phyloP scores from a whole-genome alignment of 1,140 invertebrate species.

The Solen grandis region DNA sequence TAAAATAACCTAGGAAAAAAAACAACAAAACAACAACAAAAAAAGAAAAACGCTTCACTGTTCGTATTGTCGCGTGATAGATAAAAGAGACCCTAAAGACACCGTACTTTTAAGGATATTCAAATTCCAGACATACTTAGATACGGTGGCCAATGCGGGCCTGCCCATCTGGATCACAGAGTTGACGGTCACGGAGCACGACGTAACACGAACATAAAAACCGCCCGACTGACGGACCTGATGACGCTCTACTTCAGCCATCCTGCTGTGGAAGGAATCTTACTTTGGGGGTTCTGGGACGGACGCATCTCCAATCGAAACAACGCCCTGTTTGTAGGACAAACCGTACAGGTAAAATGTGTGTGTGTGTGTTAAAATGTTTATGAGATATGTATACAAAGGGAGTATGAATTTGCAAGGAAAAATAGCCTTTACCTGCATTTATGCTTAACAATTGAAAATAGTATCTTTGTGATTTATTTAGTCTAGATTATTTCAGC shows the following conservation, averaged over 20 bases:
- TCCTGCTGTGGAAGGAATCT: slow-evolving; percentile 63
- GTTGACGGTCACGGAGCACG: slow-evolving; percentile 54
- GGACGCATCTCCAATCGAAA: slow-evolving; percentile 19
- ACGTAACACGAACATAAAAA: slow-evolving; percentile 63
- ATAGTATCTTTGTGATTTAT: background rate
- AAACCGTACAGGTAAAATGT: slow-evolving; percentile 11
- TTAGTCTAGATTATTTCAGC: background rate
- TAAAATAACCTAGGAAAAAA: too few relatives aligned
- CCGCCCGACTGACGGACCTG: too few relatives aligned
- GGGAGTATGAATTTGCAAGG: background rate
- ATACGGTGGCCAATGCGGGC: slow-evolving; percentile 64
- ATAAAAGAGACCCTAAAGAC: too few relatives aligned
- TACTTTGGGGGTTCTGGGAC: slow-evolving; percentile 73
- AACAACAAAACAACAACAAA: too few relatives aligned
- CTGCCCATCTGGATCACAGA: slow-evolving; percentile 76
- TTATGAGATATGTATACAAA: background rate
- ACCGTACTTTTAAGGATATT: too few relatives aligned
- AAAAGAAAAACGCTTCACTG: too few relatives aligned
- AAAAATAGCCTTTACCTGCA: background rate
- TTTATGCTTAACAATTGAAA: background rate
- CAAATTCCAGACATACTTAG: slow-evolving; percentile 64
- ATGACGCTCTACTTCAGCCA: slow-evolving; percentile 66
- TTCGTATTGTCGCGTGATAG: too few relatives aligned
- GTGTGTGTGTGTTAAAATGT: background rate
- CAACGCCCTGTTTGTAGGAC: slow-evolving; percentile 35